Conservation (phyloP, 2,888 invertebrate genomes). For the Acrobasis suavella region DNA sequence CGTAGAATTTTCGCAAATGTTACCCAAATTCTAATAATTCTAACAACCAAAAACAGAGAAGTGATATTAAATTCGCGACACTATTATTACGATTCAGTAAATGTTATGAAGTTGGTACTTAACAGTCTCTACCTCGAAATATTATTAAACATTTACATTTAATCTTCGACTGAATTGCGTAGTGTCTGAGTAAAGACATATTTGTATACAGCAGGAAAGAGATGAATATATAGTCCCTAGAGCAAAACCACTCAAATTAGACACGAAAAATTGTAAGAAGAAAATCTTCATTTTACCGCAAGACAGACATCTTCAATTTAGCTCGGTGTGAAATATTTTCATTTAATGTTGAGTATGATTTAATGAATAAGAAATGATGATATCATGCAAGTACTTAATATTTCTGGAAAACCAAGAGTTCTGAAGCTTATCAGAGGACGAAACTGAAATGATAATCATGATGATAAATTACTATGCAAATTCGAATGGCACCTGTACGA, state of each 20-base stretch:
- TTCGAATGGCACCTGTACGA: no score
- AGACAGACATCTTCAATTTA: neutral
- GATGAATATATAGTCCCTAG: neutral
- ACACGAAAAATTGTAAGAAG: neutral
- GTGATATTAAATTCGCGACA: neutral
- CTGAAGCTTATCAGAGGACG: no score
- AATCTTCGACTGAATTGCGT: neutral
- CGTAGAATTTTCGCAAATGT: no score
- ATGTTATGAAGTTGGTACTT: neutral
- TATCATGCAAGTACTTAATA: no score
- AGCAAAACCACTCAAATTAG: conserved; percentile 5
- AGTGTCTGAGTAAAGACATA: neutral
- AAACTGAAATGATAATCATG: no score
- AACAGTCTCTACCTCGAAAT: neutral
- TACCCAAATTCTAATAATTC: no score
- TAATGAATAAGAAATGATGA: neutral
- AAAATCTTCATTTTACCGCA: neutral
- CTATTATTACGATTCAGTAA: neutral
- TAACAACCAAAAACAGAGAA: neutral
- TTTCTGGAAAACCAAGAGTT: no score
- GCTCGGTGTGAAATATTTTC: neutral
- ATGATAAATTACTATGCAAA: neutral
- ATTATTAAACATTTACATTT: conserved; percentile 11
- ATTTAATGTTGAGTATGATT: neutral
- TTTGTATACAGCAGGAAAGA: neutral